Base-by-base conservation (phyloP, 2,888 invertebrate genomes). In the Cataglyphis cursor region DNA sequence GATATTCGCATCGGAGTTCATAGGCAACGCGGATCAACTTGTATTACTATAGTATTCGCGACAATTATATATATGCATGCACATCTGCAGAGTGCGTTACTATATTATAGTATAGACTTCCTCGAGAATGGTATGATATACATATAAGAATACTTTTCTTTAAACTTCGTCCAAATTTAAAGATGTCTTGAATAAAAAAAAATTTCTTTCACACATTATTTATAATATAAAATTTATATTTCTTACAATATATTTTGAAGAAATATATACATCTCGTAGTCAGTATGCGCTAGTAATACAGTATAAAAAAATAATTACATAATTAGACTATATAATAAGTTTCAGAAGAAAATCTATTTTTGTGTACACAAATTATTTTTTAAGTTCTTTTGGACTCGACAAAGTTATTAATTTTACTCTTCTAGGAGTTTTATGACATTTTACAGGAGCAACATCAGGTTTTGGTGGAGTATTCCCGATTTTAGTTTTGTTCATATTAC, bases 301-400 rank as follows among this genome's bases (percentile, higher is more conserved):
- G 51, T 38, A 38, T 76, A 74, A 62, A 51, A 41, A 81, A 21
- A 74, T 28, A 41, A 5, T 72, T 70, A 65, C n/a, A 21, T 35
- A 65, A 31, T 72, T 51, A 44, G 62, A 0, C 44, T 66, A 35
- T 9, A 10, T 24, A 66, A 10, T 24, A 75, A 38, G 18, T 81
- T 51, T 78, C 31, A 31, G 0, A 41, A 61, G 15, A 5, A 10
- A 3, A 21, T 35, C 44, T 28, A 41, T 35, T 21, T 68, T 35
- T 72, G 12, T 31, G 3, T 59, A 38, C 28, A 51, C 6, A 31
- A 31, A 70, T 54, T 90, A 75, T 83, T 96, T 96, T 92, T 97
- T 97, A 91, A 96, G 96, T 84, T 96, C 96, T 94, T 97, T 97
- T 65, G 98, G 97, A 92, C 97, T 97, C 3, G 97, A 97, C 54